Conservation (phyloP, 2,113 vertebrate genomes). For the Oxygymnocypris stewartii region DNA sequence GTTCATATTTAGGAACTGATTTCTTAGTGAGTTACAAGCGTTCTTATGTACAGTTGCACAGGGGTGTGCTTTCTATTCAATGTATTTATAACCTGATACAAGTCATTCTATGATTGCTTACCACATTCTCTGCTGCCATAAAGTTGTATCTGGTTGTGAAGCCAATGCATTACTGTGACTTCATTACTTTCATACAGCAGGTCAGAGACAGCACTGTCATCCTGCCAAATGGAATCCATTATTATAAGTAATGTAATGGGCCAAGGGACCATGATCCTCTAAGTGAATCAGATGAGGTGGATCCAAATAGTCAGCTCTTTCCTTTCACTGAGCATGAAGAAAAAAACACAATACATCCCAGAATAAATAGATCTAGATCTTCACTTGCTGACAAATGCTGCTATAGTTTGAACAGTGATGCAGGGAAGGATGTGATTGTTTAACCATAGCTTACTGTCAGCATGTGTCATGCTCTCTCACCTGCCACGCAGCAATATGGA, state of each 20-base stretch:
- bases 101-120: constrained; percentile 24
- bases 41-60: background rate
- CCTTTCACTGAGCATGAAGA: background rate
- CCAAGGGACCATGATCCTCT: background rate
- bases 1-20: background rate
- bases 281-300: constrained; percentile 38
- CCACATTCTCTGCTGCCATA: constrained; percentile 8
- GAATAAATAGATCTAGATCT: background rate
- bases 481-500: constrained; percentile 75
- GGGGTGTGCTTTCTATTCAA: background rate
- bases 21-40: background rate
- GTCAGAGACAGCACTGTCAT: constrained; percentile 17
- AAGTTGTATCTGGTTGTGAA: constrained; percentile 26
- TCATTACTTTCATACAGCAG: constrained; percentile 21
- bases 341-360: background rate
- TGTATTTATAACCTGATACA: background rate
- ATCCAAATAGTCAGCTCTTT: constrained; percentile 33
- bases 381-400: background rate
- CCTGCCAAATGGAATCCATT: constrained; percentile 21
- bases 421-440: constrained; percentile 9
- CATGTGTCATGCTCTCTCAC: constrained; percentile 47
- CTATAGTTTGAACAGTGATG: background rate
- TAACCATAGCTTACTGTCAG: background rate
- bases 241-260: constrained; percentile 45
- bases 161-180: constrained; percentile 33